These are phyloP conservation scores for Canis aureus DNA, from an alignment of 2,113 vertebrate genomes.

Conservation along the genomic window DNA sequence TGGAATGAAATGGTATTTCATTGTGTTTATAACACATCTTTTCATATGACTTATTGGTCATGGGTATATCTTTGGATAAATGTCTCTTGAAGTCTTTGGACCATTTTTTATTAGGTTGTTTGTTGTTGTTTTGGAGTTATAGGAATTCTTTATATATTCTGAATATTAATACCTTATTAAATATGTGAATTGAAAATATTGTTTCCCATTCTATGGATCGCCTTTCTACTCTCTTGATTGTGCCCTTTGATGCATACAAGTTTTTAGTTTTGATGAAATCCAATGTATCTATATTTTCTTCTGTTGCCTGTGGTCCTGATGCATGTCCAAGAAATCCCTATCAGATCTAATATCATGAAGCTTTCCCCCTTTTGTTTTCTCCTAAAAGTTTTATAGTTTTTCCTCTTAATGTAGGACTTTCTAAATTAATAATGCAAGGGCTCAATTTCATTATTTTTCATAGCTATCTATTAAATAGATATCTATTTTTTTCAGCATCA, in stretches of 20 bases:
- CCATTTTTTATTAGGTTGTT: background rate
- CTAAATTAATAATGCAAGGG: background rate
- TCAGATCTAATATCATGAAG: background rate
- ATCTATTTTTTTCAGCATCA: background rate
- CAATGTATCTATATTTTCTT: background rate
- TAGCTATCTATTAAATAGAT: background rate
- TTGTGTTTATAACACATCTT: background rate
- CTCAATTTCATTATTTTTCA: background rate
- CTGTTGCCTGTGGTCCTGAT: background rate
- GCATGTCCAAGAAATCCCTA: background rate
- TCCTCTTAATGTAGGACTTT: background rate
- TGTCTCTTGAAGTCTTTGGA: background rate
- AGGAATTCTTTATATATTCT: background rate
- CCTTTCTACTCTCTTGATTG: background rate
- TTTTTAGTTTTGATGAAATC: background rate
- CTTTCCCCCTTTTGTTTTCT: background rate
- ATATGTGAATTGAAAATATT: background rate
- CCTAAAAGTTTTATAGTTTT: background rate
- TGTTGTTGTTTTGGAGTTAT: background rate
- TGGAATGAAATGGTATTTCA: background rate
- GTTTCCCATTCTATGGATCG: background rate
- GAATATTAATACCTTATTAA: background rate
- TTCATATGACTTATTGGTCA: background rate
- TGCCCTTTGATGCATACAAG: background rate
- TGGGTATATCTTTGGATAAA: background rate